A percentile compares a stretch with the other conserved stretches of the same genome.
phyloP scores from a whole-genome alignment of 2,797 vertebrate genomes.

The Sandelia bainsii region DNA sequence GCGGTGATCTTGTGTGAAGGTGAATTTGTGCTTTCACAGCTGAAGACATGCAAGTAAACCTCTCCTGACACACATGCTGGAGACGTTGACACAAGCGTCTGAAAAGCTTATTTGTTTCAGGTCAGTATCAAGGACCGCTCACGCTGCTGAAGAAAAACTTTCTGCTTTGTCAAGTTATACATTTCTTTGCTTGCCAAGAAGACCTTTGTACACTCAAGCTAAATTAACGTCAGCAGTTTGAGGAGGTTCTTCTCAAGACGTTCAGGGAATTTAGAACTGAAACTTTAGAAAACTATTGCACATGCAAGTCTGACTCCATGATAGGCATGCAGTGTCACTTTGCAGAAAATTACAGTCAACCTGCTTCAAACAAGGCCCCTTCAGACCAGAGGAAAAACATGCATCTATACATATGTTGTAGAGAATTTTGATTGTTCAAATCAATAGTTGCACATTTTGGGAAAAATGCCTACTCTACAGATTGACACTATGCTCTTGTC shows the following conservation, averaged over 20 bases:
- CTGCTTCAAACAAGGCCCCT: not conserved
- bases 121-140: conserved; percentile 34
- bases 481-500: no score
- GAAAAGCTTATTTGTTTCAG: conserved; percentile 48
- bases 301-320: conserved; percentile 3
- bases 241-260: conserved; percentile 30
- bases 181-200: conserved; percentile 45
- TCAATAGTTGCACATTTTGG: no score
- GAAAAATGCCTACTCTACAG: no score
- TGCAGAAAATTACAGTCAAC: not conserved
- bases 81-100: conserved; percentile 43
- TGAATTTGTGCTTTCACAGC: conserved; percentile 48
- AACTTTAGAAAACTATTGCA: not conserved
- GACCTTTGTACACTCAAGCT: conserved; percentile 39
- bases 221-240: conserved; percentile 52
- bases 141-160: conserved; percentile 26
- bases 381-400: not conserved
- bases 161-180: conserved; percentile 50
- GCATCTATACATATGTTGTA: no score
- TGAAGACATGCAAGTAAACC: conserved; percentile 46
- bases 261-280: conserved; percentile 18
- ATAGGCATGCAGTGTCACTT: not conserved
- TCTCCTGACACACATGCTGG: conserved; percentile 44
- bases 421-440: no score
- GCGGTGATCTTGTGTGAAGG: conserved; percentile 48